Conservation (phyloP, 2,113 vertebrate species). For the Dolichotis patagonum region DNA sequence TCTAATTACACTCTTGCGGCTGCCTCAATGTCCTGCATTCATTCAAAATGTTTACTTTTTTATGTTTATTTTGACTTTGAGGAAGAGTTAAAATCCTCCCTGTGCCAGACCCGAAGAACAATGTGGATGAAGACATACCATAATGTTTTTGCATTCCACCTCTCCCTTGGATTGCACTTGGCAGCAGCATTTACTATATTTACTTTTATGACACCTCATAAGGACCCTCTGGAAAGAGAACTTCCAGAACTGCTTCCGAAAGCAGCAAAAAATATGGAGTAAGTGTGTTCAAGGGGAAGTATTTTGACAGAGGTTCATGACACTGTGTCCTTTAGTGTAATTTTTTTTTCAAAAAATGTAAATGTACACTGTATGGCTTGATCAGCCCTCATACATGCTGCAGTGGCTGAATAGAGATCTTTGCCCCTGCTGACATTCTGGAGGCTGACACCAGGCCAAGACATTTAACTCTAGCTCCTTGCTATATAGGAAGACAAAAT, state of each 20-base stretch:
- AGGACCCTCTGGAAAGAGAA: neutral
- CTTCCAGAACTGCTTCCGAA: neutral
- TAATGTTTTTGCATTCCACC: neutral
- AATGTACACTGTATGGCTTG: neutral
- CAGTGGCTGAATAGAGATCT: neutral
- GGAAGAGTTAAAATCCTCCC: neutral
- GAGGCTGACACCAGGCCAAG: neutral
- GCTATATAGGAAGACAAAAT: neutral
- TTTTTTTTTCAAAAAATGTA: neutral
- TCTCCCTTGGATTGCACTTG: neutral
- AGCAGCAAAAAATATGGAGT: neutral
- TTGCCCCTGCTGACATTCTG: neutral
- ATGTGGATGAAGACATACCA: neutral
- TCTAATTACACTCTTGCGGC: neutral
- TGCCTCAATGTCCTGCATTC: neutral
- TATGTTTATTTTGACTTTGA: neutral
- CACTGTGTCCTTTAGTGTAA: neutral
- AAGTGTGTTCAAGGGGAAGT: neutral
- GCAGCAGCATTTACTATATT: neutral
- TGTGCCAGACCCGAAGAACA: neutral
- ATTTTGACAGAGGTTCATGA: neutral
- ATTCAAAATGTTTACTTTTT: neutral
- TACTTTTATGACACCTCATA: neutral
- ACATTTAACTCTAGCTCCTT: neutral
- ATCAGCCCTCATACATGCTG: neutral